Evolutionary conservation across 2,888 invertebrate species (phyloP), one percentile per base, ranked within the genome.

Genomic region (Drosophila conformis): DNA sequence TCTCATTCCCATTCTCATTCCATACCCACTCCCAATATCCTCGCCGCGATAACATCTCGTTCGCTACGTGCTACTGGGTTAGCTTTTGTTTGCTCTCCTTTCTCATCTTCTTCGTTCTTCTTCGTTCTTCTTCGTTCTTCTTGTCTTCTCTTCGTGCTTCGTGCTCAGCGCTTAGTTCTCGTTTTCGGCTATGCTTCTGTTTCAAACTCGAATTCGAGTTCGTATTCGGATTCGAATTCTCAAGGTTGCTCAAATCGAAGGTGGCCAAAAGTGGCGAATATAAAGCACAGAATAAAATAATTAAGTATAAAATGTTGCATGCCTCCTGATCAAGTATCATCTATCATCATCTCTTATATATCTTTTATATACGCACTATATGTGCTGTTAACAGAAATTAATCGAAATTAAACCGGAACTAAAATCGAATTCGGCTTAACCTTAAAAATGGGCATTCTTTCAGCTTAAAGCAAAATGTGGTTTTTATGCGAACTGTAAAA

Each of bases 51-150:
- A 89, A 78, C 46, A 65, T 49, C 38, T 29, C 53, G 53, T 64
- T 54, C 68, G 78, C 74, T 80, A 85, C 88, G 86, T 80, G 86
- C 86, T 80, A 82, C 78, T 52, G 66, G 70, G 73, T 80, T 74
- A 80, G 80, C 77, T 79, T 78, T 78, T 78, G 67, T 71, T 67
- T 64, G 64, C 58, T 67, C 70, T 52, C 38, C 46, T 58, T 51
- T 49, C 42, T 10, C 18, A 52, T 5, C 42, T 64, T 52, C 61
- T 35, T 25, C 13, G 21, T 13, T 21, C 18, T 8, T 18, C 15
- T 18, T 33, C n/a, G 21, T 18, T 18, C 15, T 4, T 18, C 15
- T 18, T 36, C 13, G 21, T 13, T 21, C 18, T 8, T 18, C 15
- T 18, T 33, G 5, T 35, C 53, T 27, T 57, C 25, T 18, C 25